Percentiles rank a stretch among this genome's conserved stretches.
Conservation (phyloP, 2,797 vertebrate species). For the Holocentrus rufus region DNA sequence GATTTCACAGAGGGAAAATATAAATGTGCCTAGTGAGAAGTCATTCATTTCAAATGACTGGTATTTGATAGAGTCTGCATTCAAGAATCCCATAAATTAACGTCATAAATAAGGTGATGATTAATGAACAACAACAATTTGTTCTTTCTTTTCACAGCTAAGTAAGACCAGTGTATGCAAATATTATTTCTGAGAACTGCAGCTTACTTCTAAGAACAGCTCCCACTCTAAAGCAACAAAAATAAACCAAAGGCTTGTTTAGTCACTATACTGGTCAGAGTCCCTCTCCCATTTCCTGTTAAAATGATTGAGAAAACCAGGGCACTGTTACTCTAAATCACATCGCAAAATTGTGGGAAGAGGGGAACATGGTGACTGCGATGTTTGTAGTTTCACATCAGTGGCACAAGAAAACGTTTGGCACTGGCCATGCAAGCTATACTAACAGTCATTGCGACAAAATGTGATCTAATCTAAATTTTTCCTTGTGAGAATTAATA, state of each 20-base stretch:
- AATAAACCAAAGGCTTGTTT: constrained; percentile 61
- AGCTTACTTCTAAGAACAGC: constrained; percentile 57
- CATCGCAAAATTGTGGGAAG: constrained; percentile 53
- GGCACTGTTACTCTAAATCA: constrained; percentile 50
- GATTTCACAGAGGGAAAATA: constrained; percentile 69
- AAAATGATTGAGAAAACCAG: constrained; percentile 57
- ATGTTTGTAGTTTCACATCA: constrained; percentile 61
- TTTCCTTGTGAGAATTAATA: constrained; percentile 25
- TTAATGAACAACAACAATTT: constrained; percentile 79
- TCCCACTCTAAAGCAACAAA: constrained; percentile 64
- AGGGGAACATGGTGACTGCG: constrained; percentile 43
- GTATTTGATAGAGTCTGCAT: constrained; percentile 69
- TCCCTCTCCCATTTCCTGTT: constrained; percentile 66
- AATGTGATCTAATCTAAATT: constrained; percentile 27
- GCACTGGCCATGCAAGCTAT: constrained; percentile 68
- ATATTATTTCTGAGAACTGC: constrained; percentile 62
- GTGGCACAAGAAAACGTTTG: constrained; percentile 77
- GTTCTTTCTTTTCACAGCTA: constrained; percentile 81
- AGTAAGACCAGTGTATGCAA: constrained; percentile 80
- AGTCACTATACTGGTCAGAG: constrained; percentile 59
- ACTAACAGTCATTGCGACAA: constrained; percentile 43
- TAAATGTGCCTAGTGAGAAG: constrained; percentile 60
- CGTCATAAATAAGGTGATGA: constrained; percentile 80
- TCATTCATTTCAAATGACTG: constrained; percentile 70
- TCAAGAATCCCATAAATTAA: constrained; percentile 81